Percentiles rank a stretch among this genome's conserved stretches.
Conservation (phyloP, 2,797 vertebrate species). For the Anolis apletophallus region DNA sequence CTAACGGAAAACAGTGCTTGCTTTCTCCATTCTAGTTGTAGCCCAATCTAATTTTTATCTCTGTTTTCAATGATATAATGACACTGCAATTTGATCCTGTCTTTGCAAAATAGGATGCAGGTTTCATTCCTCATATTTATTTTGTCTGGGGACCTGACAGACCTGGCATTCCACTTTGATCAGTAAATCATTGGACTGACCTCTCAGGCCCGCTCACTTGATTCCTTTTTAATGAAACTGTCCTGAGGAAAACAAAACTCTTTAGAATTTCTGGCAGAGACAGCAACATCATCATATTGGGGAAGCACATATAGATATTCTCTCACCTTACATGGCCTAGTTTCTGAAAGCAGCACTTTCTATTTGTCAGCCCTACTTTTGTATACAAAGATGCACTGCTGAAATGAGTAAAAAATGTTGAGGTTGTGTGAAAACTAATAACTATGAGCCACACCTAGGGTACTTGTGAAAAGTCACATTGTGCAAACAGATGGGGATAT, state of each 20-base stretch:
- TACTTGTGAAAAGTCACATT: not conserved
- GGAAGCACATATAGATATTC: not conserved
- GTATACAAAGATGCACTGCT: not conserved
- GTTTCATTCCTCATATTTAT: constrained; percentile 41
- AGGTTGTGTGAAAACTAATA: constrained; percentile 10
- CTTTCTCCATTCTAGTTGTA: constrained; percentile 16
- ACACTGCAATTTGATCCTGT: constrained; percentile 31
- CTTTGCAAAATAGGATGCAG: constrained; percentile 27
- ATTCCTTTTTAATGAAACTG: constrained; percentile 54
- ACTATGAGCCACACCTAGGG: not conserved
- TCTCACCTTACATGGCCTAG: not conserved
- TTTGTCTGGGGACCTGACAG: constrained; percentile 38
- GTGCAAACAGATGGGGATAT: not conserved
- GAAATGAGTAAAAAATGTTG: not conserved
- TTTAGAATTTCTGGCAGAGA: constrained; percentile 10
- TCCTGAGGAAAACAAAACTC: constrained; percentile 26
- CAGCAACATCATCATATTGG: not conserved
- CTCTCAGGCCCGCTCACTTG: constrained; percentile 27
- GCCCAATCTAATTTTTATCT: constrained; percentile 29
- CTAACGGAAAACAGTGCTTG: constrained; percentile 1
- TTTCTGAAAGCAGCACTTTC: not conserved
- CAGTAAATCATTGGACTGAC: constrained; percentile 45
- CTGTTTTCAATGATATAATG: constrained; percentile 18
- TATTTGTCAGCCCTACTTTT: not conserved
- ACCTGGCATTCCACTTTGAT: constrained; percentile 45